Base-by-base conservation (phyloP, 1,140 invertebrate species). In the Dysdera silvatica region DNA sequence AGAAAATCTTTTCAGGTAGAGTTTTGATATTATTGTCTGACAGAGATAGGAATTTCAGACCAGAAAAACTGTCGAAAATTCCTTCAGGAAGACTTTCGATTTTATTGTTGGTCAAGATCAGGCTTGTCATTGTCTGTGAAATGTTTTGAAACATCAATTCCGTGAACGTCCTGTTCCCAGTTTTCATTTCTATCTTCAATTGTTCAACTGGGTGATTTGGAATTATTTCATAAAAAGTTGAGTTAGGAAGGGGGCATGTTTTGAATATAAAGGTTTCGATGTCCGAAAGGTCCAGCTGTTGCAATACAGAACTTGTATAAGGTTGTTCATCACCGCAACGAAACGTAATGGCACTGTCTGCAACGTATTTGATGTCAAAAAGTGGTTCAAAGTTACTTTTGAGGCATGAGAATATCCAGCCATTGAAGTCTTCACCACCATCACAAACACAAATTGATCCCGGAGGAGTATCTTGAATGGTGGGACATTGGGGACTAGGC, bases 371-470 rank as follows among this genome's bases (percentile, higher is more conserved):
- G 5, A 54, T 28, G 18, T 14, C 24, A 41, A 47, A 61, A 16
- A 52, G 6, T 7, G 35, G 1, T 7, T 52, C 35, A 20, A 37
- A 7, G 16, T 55, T 41, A 26, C 37, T 32, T n/a, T n/a, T n/a
- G 28, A 61, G 16, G 16, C 61, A 63, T 16, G 53, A 40, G 45
- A 48, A 63, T 7, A 33, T 24, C 61, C 61, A 63, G 12, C 61
- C 61, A 8, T 47, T 40, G 8, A 23, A 45, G 18, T 26, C 29
- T 14, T 61, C 51, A 8, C 45, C 16, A 5, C 3, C 10, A 31
- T 63, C 61, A 26, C 61, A 63, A 18, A 55, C 18, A 24, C 61
- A 55, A 16, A 23, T 7, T 0, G 12, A 41, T 29, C 37, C 23
- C 7, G n/a, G 3, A 23, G 14, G 20, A 3, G 26, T 43, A 24